A percentile compares a stretch with the other conserved stretches of the same genome.
Conservation (phyloP, 2,888 invertebrate species). For the Agriopis aurantiaria region DNA sequence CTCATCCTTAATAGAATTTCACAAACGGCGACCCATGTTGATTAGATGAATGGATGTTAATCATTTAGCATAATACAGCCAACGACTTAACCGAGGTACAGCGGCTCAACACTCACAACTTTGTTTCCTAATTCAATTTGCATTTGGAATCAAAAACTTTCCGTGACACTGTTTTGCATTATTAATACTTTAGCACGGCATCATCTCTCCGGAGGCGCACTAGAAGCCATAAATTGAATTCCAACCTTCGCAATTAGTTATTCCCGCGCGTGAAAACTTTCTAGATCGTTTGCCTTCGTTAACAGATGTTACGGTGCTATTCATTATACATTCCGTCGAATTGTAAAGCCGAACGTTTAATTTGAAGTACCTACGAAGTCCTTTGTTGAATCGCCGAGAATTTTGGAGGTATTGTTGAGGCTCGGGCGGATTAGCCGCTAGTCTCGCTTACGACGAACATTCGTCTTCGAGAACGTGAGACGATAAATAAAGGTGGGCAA, state of each 20-base stretch:
- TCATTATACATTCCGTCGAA: slow-evolving; percentile 87
- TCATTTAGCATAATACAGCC: slow-evolving; percentile 67
- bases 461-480: slow-evolving; percentile 68
- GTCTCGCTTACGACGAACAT: slow-evolving; percentile 68
- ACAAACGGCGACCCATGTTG: slow-evolving; percentile 42
- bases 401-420: slow-evolving; percentile 69
- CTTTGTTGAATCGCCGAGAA: slow-evolving; percentile 77
- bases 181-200: slow-evolving; percentile 84
- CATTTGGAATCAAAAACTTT: slow-evolving; percentile 86
- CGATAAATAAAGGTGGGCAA: slow-evolving; percentile 74
- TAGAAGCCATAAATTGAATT: slow-evolving; percentile 86
- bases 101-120: slow-evolving; percentile 77
- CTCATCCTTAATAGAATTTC: slow-evolving; percentile 44
- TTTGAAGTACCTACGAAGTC: slow-evolving; percentile 83
- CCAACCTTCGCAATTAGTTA: slow-evolving; percentile 86
- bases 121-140: slow-evolving; percentile 85
- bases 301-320: slow-evolving; percentile 87
- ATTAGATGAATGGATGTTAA: slow-evolving; percentile 61
- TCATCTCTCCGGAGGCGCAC: slow-evolving; percentile 84
- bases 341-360: slow-evolving; percentile 86
- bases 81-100: slow-evolving; percentile 71
- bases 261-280: slow-evolving; percentile 87
- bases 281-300: slow-evolving; percentile 87
- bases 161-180: slow-evolving; percentile 87
- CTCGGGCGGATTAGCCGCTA: slow-evolving; percentile 72